Base-by-base conservation (phyloP, 2,888 invertebrate species). In the Tromatobia lineatoria region DNA sequence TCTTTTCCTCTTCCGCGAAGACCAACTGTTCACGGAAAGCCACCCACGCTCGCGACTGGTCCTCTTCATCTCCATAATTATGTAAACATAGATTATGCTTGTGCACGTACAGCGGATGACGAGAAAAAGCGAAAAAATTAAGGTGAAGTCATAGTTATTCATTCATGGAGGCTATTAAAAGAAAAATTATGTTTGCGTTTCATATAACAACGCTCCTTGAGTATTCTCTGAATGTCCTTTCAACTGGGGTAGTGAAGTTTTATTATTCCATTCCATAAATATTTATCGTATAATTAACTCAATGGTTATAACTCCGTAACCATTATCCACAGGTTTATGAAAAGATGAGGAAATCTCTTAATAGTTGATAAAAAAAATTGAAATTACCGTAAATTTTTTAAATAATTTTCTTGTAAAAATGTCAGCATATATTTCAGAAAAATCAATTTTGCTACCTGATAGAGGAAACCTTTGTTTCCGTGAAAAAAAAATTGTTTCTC, bases 21-120 rank as follows among this genome's bases (percentile, higher is more conserved):
- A 34, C 34, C 20, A 34, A 57, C 34, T 11, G 15, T 67, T 47
- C 29, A 8, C 18, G 23, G 45, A 52, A n/a, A 20, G 25, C 47
- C 18, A 45, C 50, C 61, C 23, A 54, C 38, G 45, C 66, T 4
- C 13, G 3, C 18, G 50, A 59, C 42, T 50, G 74, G n/a, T 69
- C 69, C 59, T 69, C 69, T 50, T 42, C 69, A 45, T 76, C 64
- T 45, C 20, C 70, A 25, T 45, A 76, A 81, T 71, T 81, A 76
- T 54, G 75, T 81, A 70, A 34, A 71, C 47, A 66, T n/a, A 15
- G 64, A 80, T 80, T 80, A 80, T 67, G 73, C 80, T 57, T 25
- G 73, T 52, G 54, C 73, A 73, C 73, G 73, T 80, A 67, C 66
- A 29, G 15, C 11, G 57, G 38, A 64, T 38, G 38, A 38, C 13